Base-by-base conservation (phyloP, 2,797 vertebrate genomes). In the Aratinga solstitialis region DNA sequence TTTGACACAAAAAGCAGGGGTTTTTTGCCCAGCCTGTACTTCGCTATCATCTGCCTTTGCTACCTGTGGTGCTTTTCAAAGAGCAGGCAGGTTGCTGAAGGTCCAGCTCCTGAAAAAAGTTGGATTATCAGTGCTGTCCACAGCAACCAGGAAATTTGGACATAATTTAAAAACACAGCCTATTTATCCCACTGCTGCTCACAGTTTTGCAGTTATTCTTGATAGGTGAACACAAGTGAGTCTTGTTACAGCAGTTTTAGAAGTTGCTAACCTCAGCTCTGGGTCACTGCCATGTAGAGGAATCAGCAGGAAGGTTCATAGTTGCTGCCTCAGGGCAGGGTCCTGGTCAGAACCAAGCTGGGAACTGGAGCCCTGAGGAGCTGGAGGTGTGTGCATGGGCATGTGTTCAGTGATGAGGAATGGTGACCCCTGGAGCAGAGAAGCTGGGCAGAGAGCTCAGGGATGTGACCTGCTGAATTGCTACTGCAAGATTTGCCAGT, bases 331-430 rank as follows among this genome's bases (percentile, higher is more conserved):
- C 42, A 20, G 62, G 45, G 58, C 86, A 32, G 72, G 2, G 45
- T 50, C 17, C 79, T 47, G 65, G 51, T 56, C 4, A 0, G 68
- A 78, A 69, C 43, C 1, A 2, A n/a, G 74, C 10, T 2, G 1
- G 4, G 27, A n/a, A 65, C 50, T 0, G 1, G 18, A 27, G 53
- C 50, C 75, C n/a, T 2, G 63, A 42, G 48, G 81, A 72, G 51
- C 23, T 43, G 59, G 21, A 47, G 29, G 6, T 34, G 18, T 4
- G 40, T 15, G 62, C 36, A 5, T 0, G 2, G 73, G 62, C 45
- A 11, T 8, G 0, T 1, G 29, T 8, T 74, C 11, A 3, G 54
- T 2, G 38, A 8, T 24, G 54, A 48, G 38, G 3, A 50, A 15
- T 0, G 5, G 21, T 36, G 75, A 58, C 65, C 51, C 22, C 32